These are phyloP conservation scores for Struthidea cinerea DNA, from an alignment of 2,113 vertebrate species.

Conservation along the genomic window DNA sequence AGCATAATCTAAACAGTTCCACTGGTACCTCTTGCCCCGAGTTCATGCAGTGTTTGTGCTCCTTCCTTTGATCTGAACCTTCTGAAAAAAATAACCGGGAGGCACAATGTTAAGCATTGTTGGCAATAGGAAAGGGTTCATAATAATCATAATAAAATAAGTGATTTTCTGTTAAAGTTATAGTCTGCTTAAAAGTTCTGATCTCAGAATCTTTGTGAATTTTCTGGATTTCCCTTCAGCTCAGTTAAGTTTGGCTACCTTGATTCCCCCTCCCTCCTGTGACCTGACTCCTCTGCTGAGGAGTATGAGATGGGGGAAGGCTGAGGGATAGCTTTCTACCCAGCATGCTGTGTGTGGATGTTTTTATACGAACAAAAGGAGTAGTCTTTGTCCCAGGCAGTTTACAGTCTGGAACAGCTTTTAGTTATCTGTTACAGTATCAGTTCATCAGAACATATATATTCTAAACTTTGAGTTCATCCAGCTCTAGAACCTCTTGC, in stretches of 20 bases:
- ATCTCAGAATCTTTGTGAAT: background rate
- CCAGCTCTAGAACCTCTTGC: background rate
- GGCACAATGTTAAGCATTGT: background rate
- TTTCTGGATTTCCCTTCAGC: background rate
- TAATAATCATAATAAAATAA: background rate
- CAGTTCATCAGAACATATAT: background rate
- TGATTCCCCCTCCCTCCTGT: background rate
- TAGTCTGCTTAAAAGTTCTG: background rate
- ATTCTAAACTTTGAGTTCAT: background rate
- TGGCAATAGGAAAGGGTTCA: background rate
- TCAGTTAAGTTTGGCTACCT: background rate
- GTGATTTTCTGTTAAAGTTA: background rate
- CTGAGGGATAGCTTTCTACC: background rate
- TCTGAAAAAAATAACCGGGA: background rate
- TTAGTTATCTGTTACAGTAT: background rate
- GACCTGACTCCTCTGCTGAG: background rate
- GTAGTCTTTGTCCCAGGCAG: background rate
- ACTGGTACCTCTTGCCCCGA: rapidly evolving
- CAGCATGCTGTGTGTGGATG: background rate
- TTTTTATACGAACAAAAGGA: background rate
- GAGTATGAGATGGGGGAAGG: no score
- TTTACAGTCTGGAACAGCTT: background rate
- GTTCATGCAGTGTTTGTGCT: background rate
- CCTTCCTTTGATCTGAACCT: background rate
- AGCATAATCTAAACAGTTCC: background rate